Conservation (phyloP, 2,113 vertebrate genomes). For the Cryptomyrus ogoouensis region DNA sequence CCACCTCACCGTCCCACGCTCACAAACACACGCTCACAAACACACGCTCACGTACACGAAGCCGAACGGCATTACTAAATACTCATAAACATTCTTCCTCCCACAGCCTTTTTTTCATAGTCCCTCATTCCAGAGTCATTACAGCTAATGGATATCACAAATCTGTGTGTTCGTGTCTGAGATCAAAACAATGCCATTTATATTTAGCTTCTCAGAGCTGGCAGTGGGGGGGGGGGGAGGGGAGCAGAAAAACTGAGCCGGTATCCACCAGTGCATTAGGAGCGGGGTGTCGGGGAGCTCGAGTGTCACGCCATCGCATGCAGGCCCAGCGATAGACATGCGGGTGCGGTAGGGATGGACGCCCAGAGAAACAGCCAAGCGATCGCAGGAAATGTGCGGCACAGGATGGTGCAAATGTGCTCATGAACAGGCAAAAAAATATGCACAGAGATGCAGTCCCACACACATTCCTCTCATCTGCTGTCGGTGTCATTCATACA, state of each 20-base stretch:
- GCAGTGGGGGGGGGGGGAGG: neutral
- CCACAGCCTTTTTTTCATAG: neutral
- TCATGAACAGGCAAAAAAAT: neutral
- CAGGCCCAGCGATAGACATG: neutral
- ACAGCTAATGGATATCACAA: neutral
- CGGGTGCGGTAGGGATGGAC: neutral
- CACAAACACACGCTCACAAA: neutral
- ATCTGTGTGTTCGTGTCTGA: neutral
- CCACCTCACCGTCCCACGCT: conserved; percentile 52
- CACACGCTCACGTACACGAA: neutral
- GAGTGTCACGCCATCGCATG: neutral
- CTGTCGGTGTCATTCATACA: neutral
- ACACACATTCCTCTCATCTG: neutral
- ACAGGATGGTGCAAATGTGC: neutral
- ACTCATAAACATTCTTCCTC: conserved; percentile 1
- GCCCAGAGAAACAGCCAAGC: neutral
- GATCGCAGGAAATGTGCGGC: neutral
- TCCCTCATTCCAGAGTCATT: neutral
- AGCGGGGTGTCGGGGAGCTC: neutral
- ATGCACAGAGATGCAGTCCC: neutral
- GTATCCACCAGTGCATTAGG: neutral
- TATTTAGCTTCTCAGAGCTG: neutral
- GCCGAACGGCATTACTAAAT: neutral
- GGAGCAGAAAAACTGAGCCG: neutral
- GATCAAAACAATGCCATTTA: neutral